phyloP scores from a whole-genome alignment of 2,113 vertebrate species.

The Atractosteus spatula region DNA sequence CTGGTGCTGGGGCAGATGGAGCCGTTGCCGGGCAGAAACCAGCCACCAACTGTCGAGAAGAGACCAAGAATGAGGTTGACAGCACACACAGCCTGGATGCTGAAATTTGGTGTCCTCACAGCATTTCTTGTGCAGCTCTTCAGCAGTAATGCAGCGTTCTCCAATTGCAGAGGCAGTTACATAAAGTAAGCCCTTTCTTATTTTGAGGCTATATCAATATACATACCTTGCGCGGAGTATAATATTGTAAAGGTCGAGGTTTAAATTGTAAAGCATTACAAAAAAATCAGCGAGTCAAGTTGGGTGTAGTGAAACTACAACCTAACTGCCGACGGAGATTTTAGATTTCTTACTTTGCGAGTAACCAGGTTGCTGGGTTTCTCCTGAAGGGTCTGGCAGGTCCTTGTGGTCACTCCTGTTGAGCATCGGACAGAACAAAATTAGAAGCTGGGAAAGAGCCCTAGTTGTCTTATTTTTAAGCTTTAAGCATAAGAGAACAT shows the following conservation, averaged over 20 bases:
- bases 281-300: too few species aligned
- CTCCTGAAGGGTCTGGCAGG: constrained; percentile 54
- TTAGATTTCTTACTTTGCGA: constrained; percentile 61
- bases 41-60: constrained; percentile 61
- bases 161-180: too few species aligned
- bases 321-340: too few species aligned
- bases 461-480: too few species aligned
- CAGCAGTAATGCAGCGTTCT: not conserved
- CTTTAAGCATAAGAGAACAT: too few species aligned
- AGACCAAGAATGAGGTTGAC: not conserved
- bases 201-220: not conserved
- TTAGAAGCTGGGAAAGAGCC: too few species aligned
- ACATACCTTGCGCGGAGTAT: not conserved
- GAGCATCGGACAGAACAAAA: not conserved
- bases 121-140: too few species aligned
- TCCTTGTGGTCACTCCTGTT: constrained; percentile 72
- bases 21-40: constrained; percentile 69
- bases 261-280: not conserved
- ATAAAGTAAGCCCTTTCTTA: too few species aligned
- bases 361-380: constrained; percentile 68
- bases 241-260: not conserved
- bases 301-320: too few species aligned
- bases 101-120: not conserved
- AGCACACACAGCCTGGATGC: not conserved
- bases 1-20: constrained; percentile 71